phyloP scores from a whole-genome alignment of 2,888 invertebrate genomes.

The Lithodes maja region DNA sequence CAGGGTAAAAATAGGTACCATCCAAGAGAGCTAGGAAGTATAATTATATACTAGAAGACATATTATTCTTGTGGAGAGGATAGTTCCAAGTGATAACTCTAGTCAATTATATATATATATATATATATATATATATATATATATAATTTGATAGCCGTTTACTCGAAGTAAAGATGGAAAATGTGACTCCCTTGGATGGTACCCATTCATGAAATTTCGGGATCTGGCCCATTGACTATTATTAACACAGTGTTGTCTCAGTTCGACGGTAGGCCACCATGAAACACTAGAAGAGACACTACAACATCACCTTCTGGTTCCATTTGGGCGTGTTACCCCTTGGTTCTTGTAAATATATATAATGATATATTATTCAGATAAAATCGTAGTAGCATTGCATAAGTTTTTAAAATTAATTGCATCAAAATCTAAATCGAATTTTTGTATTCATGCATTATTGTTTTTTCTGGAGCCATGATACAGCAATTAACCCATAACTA shows the following conservation, averaged over 20 bases:
- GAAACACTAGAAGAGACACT: constrained; percentile 31
- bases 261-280: background rate
- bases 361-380: background rate
- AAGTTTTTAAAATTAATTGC: background rate
- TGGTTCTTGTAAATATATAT: constrained; percentile 39
- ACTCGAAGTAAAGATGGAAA: too few species aligned
- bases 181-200: too few species aligned
- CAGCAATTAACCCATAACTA: constrained; percentile 28
- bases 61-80: too few species aligned
- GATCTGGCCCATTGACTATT: too few species aligned
- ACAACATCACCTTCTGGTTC: constrained; percentile 48
- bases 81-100: too few species aligned
- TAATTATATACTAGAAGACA: too few species aligned
- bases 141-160: too few species aligned
- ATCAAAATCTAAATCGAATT: constrained; percentile 2
- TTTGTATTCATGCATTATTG: background rate
- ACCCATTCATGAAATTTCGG: too few species aligned
- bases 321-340: constrained; percentile 54
- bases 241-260: constrained; percentile 11
- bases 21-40: too few species aligned
- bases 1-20: too few species aligned
- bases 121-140: too few species aligned
- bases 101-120: too few species aligned
- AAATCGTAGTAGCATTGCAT: background rate
- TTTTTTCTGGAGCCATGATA: constrained; percentile 45